Base-by-base conservation (phyloP, 2,888 invertebrate species). In the Teinopalpus imperialis region DNA sequence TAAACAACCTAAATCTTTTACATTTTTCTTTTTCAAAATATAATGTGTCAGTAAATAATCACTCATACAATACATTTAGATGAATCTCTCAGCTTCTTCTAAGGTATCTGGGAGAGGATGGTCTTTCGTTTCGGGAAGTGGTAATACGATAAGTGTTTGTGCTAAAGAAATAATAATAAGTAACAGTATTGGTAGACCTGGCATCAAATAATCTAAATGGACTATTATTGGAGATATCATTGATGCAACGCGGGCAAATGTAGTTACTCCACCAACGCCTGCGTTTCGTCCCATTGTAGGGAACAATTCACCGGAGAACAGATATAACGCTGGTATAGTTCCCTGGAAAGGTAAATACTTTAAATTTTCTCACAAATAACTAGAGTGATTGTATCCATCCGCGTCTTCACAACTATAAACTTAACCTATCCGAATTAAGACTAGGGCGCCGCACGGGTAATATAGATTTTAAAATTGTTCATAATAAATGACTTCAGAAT, bases 201-300 rank as follows among this genome's bases (percentile, higher is more conserved):
- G 43, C 12, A 64, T 9, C 1, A 78, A 1, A 3, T 52, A 52
- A 20, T 86, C 74, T 39, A 87, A 57, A 43, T 63, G 63, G n/a
- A 80, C 70, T 1, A 88, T 57, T 1, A 66, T 58, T 1, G 89
- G 87, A 0, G 87, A 86, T 2, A 93, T 59, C 90, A 95, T 94
- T 0, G 95, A 94, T n/a, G 95, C 95, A 31, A 95, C 77, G 50
- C 95, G 89, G 1, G 94, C 94, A 59, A 93, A 94, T 79, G 93
- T 93, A 0, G 94, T 92, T 34, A 94, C 93, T 0, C 91, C 89
- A 5, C 95, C 94, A 34, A 95, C 90, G 1, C 94, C 95, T 8
- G 92, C 92, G 64, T 95, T 95, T 9, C 96, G 87, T 1, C 94
- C 90, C 8, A 94, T 89, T 0, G 95, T 96, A 5, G 96, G 96